Conservation (phyloP, 2,888 invertebrate genomes). For the Eristalis intricaria region DNA sequence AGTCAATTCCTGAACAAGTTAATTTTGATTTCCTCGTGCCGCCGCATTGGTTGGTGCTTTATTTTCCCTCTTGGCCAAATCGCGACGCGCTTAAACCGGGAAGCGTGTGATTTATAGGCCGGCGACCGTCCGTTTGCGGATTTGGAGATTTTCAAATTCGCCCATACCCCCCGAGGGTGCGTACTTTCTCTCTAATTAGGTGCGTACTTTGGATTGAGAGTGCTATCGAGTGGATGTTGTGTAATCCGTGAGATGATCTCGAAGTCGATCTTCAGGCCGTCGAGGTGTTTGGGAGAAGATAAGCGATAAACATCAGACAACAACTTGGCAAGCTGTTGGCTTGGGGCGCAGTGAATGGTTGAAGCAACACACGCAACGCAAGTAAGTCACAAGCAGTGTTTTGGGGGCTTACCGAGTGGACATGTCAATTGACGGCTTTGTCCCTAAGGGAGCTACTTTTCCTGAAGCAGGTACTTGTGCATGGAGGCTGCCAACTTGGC, state of each 20-base stretch:
- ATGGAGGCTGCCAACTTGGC: too few species aligned
- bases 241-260: background rate
- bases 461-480: too few species aligned
- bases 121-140: background rate
- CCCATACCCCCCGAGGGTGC: background rate
- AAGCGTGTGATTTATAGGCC: background rate
- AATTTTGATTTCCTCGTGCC: conserved; percentile 42
- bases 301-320: background rate
- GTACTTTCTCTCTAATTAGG: background rate
- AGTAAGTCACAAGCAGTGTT: background rate
- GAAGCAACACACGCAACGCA: background rate
- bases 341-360: background rate
- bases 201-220: background rate
- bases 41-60: background rate
- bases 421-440: background rate
- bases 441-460: background rate
- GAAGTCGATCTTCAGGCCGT: background rate
- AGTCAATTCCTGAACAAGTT: conserved; percentile 66
- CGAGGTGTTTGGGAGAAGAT: background rate
- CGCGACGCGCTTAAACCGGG: background rate
- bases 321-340: background rate
- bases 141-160: background rate
- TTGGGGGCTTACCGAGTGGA: background rate
- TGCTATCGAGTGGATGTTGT: background rate
- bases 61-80: background rate